Conservation (phyloP, 1,140 invertebrate genomes). For the Augochlora pura region DNA sequence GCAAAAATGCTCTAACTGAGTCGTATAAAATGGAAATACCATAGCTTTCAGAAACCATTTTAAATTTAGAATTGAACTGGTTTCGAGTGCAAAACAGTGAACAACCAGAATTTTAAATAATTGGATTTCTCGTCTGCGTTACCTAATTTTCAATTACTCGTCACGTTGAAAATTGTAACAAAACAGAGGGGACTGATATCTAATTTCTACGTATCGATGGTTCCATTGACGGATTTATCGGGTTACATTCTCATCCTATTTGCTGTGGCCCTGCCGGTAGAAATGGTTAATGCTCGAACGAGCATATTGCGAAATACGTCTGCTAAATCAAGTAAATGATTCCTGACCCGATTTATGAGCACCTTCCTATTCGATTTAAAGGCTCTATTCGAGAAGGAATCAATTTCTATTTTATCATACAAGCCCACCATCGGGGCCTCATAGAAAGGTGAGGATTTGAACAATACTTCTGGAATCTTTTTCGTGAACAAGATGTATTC, state of each 20-base stretch:
- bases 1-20: too few species aligned
- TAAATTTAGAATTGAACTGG: too few species aligned
- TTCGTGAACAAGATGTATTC: too few species aligned
- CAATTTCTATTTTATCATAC: neutral
- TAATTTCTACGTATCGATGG: neutral
- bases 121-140: too few species aligned
- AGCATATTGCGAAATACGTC: conserved; percentile 8
- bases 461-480: too few species aligned
- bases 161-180: too few species aligned
- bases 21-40: too few species aligned
- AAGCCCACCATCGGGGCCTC: neutral
- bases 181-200: neutral
- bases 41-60: too few species aligned
- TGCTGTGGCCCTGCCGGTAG: neutral
- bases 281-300: conserved; percentile 1
- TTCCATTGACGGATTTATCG: neutral
- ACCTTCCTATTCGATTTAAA: neutral
- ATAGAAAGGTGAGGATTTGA: too few species aligned
- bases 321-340: conserved; percentile 9
- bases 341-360: conserved; percentile 11
- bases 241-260: conserved; percentile 3
- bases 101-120: too few species aligned
- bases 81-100: too few species aligned
- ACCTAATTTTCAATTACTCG: too few species aligned
- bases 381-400: neutral